Base-by-base conservation (phyloP, 1,140 invertebrate species). In the Adoxophyes honmai region DNA sequence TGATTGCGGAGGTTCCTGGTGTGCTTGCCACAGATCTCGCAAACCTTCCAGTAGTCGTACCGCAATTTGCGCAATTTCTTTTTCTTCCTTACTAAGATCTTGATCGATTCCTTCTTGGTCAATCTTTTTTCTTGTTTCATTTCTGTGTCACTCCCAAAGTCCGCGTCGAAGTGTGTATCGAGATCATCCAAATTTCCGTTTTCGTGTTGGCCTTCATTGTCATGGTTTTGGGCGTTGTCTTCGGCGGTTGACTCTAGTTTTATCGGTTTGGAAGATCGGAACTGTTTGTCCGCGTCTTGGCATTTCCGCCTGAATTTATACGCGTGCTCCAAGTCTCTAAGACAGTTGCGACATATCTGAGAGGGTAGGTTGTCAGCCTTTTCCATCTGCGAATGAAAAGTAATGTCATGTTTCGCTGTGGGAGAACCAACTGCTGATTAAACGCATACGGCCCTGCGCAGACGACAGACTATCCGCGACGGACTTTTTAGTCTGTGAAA, bases 1-100 rank as follows among this genome's bases (percentile, higher is more conserved):
- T 92, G 91, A 61, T 89, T 89, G 34, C 89, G 73, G 7, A 91
- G 69, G 35, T 88, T 89, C 39, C 75, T 70, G 4, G 86, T 88
- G 34, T 81, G 67, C 55, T 88, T 89, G 0, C 89, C 89, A 64
- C 89, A 90, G 0, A 89, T 64, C 61, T 90, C 86, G 57, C 89
- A 90, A 10, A 90, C 75, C 67, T 89, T 89, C 72, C 75, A 81
- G 54, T 90, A 90, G 18, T 86, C 74, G 37, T 89, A 88, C 62
- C 66, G 78, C 8, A 62, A 35, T 74, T 79, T 83, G 1, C 62
- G 62, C 1, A 62, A 34, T 42, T 73, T 73, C 48, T 70, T 81
- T 52, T 73, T 78, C 54, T 65, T 81, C 13, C 44, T 57, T 11
- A 34, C 67, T 7, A 61, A 16, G 33, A 54, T 64, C n/a, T 48